phyloP scores from a whole-genome alignment of 2,113 vertebrate species.

The Sciurus niger region DNA sequence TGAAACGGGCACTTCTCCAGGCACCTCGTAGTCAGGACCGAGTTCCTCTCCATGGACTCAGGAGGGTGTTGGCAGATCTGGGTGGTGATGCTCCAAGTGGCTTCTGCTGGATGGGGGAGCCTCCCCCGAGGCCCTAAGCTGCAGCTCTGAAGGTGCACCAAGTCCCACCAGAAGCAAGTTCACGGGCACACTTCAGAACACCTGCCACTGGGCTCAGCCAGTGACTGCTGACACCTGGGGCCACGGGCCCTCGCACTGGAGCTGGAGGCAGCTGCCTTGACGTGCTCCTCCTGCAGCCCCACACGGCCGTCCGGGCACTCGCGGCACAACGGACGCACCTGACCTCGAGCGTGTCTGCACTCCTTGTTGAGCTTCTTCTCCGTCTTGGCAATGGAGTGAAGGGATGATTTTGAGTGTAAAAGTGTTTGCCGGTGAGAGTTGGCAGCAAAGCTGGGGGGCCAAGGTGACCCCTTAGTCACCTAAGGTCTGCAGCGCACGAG shows the following conservation, averaged over 20 bases:
- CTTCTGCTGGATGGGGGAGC: accelerated
- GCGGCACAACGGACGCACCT: neutral
- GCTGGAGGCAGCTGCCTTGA: neutral
- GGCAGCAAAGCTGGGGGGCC: accelerated
- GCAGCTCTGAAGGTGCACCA: neutral
- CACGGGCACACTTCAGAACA: neutral
- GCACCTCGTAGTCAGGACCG: neutral
- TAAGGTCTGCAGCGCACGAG: neutral
- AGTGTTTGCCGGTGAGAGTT: neutral
- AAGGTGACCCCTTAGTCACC: neutral
- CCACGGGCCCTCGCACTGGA: accelerated
- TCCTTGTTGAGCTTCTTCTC: neutral
- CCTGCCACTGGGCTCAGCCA: neutral
- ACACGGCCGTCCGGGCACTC: neutral
- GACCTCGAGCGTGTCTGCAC: neutral
- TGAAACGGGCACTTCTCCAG: neutral
- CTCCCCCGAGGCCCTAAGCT: neutral
- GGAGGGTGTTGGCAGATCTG: neutral
- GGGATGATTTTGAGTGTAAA: neutral
- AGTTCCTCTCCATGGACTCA: neutral
- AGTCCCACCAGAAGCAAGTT: neutral
- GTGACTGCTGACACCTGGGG: neutral
- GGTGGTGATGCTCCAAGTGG: neutral
- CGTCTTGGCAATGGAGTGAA: neutral
- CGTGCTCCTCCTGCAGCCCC: neutral